These are phyloP conservation scores for Drepanosiphum platanoidis DNA, from an alignment of 2,888 invertebrate species.

Conservation along the genomic window DNA sequence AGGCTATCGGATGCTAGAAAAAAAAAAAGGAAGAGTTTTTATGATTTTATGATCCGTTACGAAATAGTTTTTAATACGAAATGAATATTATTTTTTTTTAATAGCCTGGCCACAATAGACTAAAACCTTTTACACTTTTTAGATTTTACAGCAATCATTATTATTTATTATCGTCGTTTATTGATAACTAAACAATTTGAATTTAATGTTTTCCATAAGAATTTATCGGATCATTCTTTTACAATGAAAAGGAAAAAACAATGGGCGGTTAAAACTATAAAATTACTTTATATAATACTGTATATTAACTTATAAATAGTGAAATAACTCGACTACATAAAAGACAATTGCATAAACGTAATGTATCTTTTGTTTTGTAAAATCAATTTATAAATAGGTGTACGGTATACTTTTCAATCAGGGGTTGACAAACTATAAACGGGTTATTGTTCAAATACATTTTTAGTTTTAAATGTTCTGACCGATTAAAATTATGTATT, in stretches of 20 bases:
- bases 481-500: no score
- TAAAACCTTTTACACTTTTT: no score
- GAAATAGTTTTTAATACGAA: no score
- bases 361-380: constrained; percentile 5
- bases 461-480: background rate
- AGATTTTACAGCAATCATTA: no score
- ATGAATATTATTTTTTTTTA: no score
- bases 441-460: background rate
- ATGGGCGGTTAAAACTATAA: background rate
- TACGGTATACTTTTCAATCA: background rate
- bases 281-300: background rate
- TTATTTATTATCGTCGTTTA: no score
- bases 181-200: background rate
- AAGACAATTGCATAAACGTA: background rate
- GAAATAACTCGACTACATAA: background rate
- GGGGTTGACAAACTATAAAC: background rate
- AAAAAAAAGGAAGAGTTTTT: no score
- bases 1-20: no score
- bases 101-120: no score
- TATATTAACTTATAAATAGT: background rate
- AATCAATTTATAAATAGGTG: background rate
- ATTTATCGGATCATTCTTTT: background rate
- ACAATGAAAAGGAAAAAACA: background rate
- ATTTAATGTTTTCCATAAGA: background rate
- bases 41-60: no score